Evolutionary conservation across 2,113 vertebrate genomes (phyloP).

Genomic region (Onychorhynchus coronatus): DNA sequence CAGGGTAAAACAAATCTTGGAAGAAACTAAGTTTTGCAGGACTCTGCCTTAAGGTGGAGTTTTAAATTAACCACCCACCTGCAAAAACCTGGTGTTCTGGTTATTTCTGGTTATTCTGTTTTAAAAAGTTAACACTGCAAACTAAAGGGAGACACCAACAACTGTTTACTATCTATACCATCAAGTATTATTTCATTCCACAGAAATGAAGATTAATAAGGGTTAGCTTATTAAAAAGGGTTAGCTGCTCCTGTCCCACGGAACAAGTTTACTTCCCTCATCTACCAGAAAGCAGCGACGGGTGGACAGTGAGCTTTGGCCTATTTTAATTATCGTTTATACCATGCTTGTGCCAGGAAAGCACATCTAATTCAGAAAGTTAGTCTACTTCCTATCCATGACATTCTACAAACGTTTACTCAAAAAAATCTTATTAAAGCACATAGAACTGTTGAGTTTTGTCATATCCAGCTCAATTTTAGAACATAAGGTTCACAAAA

Average conservation of each 20-base stretch:
- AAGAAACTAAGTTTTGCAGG: not conserved
- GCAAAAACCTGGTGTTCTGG: not conserved
- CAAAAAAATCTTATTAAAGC: not conserved
- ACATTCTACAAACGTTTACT: not conserved
- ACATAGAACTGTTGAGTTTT: not conserved
- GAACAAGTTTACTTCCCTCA: not conserved
- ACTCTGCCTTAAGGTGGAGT: not conserved
- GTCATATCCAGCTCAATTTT: not conserved
- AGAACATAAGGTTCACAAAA: not conserved
- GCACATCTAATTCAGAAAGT: not conserved
- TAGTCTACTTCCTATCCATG: not conserved
- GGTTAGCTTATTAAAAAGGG: too few species aligned
- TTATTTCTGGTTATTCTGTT: too few species aligned
- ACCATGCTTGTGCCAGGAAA: not conserved
- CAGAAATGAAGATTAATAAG: not conserved
- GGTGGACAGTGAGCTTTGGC: fast-evolving
- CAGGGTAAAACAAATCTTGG: not conserved
- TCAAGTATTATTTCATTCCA: not conserved
- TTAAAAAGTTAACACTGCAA: not conserved
- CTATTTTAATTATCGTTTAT: not conserved
- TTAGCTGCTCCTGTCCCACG: not conserved
- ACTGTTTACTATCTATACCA: not conserved
- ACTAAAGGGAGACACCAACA: not conserved
- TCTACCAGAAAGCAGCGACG: not conserved
- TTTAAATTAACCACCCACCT: not conserved